Conservation (phyloP, 2,888 invertebrate species). For the Criorhina ranunculi region DNA sequence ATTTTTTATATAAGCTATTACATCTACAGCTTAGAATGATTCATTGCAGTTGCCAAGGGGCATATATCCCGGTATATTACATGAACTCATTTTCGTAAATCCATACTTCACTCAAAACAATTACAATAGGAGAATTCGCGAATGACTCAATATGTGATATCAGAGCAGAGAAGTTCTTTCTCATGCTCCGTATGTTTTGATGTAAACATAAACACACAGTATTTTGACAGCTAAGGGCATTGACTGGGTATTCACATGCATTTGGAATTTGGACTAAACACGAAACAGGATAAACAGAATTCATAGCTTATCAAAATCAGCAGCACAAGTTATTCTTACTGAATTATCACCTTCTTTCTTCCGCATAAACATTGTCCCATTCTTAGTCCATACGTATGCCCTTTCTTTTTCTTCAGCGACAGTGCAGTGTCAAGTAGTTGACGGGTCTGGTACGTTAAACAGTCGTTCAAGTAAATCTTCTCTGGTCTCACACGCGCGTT, state of each 20-base stretch:
- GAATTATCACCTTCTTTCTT: not conserved
- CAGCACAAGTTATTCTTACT: slow-evolving; percentile 17
- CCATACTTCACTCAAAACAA: slow-evolving; percentile 9
- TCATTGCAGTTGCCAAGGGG: too few species aligned
- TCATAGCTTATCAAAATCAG: not conserved
- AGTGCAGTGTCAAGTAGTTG: slow-evolving; percentile 4
- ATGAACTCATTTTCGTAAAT: not conserved
- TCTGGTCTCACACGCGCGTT: not conserved
- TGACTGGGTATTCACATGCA: slow-evolving; percentile 22
- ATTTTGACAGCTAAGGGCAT: not conserved
- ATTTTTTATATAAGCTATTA: too few species aligned
- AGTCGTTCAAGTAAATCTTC: slow-evolving; percentile 12
- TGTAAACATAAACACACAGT: too few species aligned
- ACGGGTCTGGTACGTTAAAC: not conserved
- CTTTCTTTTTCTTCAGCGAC: not conserved
- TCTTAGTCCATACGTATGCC: slow-evolving; percentile 19
- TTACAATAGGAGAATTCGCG: not conserved
- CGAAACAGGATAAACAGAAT: not conserved
- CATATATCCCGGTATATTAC: too few species aligned
- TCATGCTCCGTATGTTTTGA: not conserved
- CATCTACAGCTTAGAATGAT: too few species aligned
- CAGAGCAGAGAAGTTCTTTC: not conserved
- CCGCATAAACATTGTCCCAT: slow-evolving; percentile 13
- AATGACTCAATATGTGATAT: slow-evolving; percentile 8
- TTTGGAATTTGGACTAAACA: slow-evolving; percentile 1